Conservation (phyloP, 2,797 vertebrate genomes). For the Hoplostethus atlanticus region DNA sequence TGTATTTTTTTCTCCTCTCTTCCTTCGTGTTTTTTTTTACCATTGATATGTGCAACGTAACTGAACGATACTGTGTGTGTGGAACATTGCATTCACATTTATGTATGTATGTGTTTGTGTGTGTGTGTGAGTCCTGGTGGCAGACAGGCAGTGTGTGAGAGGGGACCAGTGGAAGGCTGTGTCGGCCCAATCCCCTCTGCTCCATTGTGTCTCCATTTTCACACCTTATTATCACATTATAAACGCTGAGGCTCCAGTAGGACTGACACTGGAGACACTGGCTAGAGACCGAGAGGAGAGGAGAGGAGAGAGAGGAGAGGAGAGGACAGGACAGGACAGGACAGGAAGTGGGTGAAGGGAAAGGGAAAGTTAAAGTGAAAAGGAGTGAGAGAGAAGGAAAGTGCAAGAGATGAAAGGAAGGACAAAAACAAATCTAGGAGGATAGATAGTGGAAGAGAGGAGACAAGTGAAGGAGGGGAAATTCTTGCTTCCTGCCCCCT, state of each 20-base stretch:
- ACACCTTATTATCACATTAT: constrained; percentile 90
- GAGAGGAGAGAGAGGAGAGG: constrained; percentile 16
- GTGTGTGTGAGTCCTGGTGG: constrained; percentile 56
- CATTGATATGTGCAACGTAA: not conserved
- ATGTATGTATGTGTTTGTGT: constrained; percentile 28
- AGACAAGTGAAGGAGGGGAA: no score
- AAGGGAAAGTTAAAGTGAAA: constrained; percentile 36
- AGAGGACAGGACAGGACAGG: constrained; percentile 18
- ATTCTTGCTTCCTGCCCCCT: no score
- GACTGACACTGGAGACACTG: constrained; percentile 78
- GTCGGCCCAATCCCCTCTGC: constrained; percentile 78
- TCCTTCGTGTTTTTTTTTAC: not conserved
- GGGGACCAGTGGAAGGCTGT: constrained; percentile 71
- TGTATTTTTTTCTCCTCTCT: not conserved
- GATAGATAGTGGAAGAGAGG: no score
- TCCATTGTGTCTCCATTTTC: constrained; percentile 87
- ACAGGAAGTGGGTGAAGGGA: constrained; percentile 18
- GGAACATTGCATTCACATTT: constrained; percentile 7
- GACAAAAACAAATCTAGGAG: not conserved
- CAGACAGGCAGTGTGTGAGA: constrained; percentile 56
- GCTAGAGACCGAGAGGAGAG: constrained; percentile 38
- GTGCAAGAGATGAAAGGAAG: not conserved
- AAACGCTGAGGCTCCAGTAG: constrained; percentile 82
- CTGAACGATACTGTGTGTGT: constrained; percentile 5
- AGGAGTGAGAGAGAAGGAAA: constrained; percentile 22